Evolutionary conservation across 1,140 invertebrate genomes (phyloP), one percentile per base, ranked within the genome.

Genomic region (Cataglyphis hispanica): DNA sequence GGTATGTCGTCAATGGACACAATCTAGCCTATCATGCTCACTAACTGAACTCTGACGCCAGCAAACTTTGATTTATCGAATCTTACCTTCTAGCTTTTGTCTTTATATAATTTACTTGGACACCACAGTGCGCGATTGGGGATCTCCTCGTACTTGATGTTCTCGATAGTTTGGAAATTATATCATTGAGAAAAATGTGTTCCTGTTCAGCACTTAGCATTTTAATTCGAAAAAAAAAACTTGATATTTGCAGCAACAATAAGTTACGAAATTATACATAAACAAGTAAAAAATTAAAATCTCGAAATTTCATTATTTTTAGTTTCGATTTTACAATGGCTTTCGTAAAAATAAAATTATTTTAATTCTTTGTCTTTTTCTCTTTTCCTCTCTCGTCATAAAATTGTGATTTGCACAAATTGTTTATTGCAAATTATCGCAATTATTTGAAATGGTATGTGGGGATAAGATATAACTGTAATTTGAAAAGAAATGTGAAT

Each of bases 1-100:
- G 53, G 53, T 80, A 25, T 80, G 77, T 80, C 77, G 77, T 83
- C 78, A 83, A 83, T 83, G 78, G 37, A 5, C 25, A 56, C 25
- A 56, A 61, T 56, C 40, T 60, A 53, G 43, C 22, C 3, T 50
- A 53, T 7, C 43, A 43, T 11, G 19, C 22, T 46, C 37, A 60
- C 53, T 16, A 11, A 37, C 50, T 37, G 31, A 16, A 16, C 46
- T 50, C 34, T 19, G 25, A 22, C 43, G 53, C 53, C 66, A 61
- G 53, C 67, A 67, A 72, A 72, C 66, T 81, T 56, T 81, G 53
- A 60, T 66, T 81, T 78, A 53, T 78, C 43, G 64, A 40, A 7
- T 58, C 10, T 72, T 43, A 37, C n/a, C 53, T 60, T 25, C 13
- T 46, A 58, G 46, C 22, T 60, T 22, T 8, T 56, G 7, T 60